Base-by-base conservation (phyloP, 92 coral and sea anemone species). In the Bergia puertoricense region DNA sequence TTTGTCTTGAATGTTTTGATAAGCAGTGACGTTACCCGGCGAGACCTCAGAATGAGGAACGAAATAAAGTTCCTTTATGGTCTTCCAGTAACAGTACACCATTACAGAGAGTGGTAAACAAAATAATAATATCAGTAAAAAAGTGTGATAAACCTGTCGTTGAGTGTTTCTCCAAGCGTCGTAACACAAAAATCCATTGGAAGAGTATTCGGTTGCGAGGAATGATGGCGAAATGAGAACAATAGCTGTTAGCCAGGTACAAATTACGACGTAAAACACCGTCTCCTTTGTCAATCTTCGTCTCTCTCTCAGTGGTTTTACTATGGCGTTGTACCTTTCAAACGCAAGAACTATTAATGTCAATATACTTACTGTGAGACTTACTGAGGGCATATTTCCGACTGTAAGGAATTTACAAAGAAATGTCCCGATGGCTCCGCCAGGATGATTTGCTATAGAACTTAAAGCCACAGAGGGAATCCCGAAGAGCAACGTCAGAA, bases 301-400 rank as follows among this genome's bases (percentile, higher is more conserved):
- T 62, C 43, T 80, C 20, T 81, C 81, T 7, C 80, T 79, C 37
- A 91, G 79, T 38, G 93, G 93, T 45, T 71, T 79, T 20, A 91
- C 93, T 40, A 91, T 44, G 6, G 93, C 93, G 71, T 88, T 86
- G 71, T 91, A 91, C 57, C 93, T 79, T 80, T 91, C 93, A 46
- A 88, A 48, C 2, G 93, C 88, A 1, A 91, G 71, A 36, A 91
- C 69, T 4, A 90, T 85, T 82, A 91, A 65, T 15, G 90, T 80
- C 14, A 91, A 65, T 38, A 91, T 91, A 18, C 89, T 83, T 0
- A 91, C 93, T 42, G 84, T 89, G n/a, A 91, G 80, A 30, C 91
- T 78, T 50, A 89, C 48, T 0, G 90, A 88, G 20, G 90, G 87
- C 38, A 91, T n/a, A 77, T 88, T 89, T 2, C 93, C 93, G 30